Base-by-base conservation (phyloP, 2,797 vertebrate genomes). In the Pangasius macronema region DNA sequence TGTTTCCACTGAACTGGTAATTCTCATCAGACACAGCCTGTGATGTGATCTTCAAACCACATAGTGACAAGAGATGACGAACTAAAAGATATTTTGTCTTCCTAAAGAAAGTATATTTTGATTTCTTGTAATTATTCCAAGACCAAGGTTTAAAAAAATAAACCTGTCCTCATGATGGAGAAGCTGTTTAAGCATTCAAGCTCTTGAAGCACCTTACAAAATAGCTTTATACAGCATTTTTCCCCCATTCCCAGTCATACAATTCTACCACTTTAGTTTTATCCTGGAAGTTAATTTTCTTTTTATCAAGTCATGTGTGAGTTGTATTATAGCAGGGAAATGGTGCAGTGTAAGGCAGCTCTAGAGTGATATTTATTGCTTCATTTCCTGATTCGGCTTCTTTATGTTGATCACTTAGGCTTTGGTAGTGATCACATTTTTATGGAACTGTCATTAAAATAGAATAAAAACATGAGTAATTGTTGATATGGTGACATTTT, bases 41-140 rank as follows among this genome's bases (percentile, higher is more conserved):
- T 67, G 82, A 65, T 67, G 33, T 77, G 65, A 51, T 39, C 67
- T 72, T 49, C 24, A 83, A 79, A 61, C 63, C 73, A 30, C 73
- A 57, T 3, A 61, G 51, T 46, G 36, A n/a, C n/a, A n/a, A n/a
- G n/a, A n/a, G n/a, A n/a, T n/a, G n/a, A n/a, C n/a, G n/a, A n/a
- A n/a, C n/a, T n/a, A n/a, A n/a, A n/a, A n/a, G n/a, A n/a, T n/a
- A n/a, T n/a, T n/a, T n/a, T n/a, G n/a, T n/a, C n/a, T n/a, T n/a
- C n/a, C n/a, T n/a, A n/a, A n/a, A n/a, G n/a, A n/a, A n/a, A n/a
- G n/a, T n/a, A n/a, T n/a, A n/a, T n/a, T n/a, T n/a, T n/a, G n/a
- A n/a, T n/a, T n/a, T n/a, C n/a, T n/a, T n/a, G n/a, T n/a, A n/a
- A n/a, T n/a, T n/a, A n/a, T n/a, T n/a, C n/a, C n/a, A n/a, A n/a